Conservation (phyloP, 64 coral and sea anemone genomes). For the Trachythela sp. region DNA sequence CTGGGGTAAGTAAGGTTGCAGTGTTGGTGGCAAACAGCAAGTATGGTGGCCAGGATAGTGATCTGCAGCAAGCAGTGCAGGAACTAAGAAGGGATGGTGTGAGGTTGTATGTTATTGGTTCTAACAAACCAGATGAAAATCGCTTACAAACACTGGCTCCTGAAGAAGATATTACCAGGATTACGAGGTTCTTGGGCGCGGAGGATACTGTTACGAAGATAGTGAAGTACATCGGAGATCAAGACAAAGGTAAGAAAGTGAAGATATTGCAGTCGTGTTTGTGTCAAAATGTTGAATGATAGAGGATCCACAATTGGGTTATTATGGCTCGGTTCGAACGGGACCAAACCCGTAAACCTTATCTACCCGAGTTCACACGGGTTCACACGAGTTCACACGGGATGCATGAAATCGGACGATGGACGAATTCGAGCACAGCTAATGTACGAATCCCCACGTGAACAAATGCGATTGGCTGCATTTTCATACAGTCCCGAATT, state of each 20-base stretch:
- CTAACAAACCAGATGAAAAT: not conserved
- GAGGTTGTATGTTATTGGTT: not conserved
- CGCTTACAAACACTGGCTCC: not conserved
- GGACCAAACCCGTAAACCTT: too few species aligned
- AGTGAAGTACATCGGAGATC: not conserved
- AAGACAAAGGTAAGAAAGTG: not conserved
- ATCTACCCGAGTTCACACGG: too few species aligned
- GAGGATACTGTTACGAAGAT: not conserved
- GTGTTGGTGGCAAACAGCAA: not conserved
- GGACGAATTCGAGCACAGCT: too few species aligned
- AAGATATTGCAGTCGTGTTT: not conserved
- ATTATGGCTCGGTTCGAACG: too few species aligned
- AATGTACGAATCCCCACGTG: too few species aligned
- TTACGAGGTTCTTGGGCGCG: not conserved
- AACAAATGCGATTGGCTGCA: too few species aligned
- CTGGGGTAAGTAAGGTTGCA: constrained; percentile 4
- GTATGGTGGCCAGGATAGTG: not conserved
- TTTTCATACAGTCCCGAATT: too few species aligned
- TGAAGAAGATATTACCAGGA: not conserved
- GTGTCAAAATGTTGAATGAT: too few species aligned
- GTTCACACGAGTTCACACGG: too few species aligned
- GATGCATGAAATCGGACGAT: too few species aligned
- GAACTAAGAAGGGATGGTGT: not conserved
- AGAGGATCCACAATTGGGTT: too few species aligned
- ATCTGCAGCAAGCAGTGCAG: not conserved